phyloP scores from a whole-genome alignment of 2,797 vertebrate genomes.

The Chanos chanos region DNA sequence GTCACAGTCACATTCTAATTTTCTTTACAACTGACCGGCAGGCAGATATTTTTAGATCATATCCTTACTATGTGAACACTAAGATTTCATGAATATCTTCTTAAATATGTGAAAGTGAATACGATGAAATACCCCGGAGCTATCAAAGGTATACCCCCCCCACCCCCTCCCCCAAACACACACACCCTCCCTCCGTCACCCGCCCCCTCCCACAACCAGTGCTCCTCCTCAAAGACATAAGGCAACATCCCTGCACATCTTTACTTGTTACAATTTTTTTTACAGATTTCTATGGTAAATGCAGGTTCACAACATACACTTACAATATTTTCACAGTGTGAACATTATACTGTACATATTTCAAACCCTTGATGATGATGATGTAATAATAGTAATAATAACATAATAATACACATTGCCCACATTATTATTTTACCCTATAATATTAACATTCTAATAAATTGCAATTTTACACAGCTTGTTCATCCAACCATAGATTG shows the following conservation, averaged over 20 bases:
- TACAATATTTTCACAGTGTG: conserved; percentile 83
- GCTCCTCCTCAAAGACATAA: conserved; percentile 78
- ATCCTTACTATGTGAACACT: conserved; percentile 77
- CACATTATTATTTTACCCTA: conserved; percentile 71
- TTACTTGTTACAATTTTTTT: conserved; percentile 70
- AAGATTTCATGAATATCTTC: conserved; percentile 71
- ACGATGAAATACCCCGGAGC: conserved; percentile 71
- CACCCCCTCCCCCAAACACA: no score
- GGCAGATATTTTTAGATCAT: conserved; percentile 73
- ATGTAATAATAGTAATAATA: no score
- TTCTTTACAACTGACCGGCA: conserved; percentile 82
- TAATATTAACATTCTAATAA: conserved; percentile 74
- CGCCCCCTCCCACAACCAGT: conserved; percentile 59
- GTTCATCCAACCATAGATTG: no score
- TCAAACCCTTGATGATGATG: conserved; percentile 76
- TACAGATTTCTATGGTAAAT: conserved; percentile 74
- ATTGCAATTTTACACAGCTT: conserved; percentile 72
- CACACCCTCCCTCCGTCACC: no score
- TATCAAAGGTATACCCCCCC: conserved; percentile 62
- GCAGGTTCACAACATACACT: conserved; percentile 79
- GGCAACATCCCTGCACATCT: conserved; percentile 81
- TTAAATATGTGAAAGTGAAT: conserved; percentile 76
- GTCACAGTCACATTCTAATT: conserved; percentile 68
- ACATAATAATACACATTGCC: conserved; percentile 78
- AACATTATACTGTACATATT: conserved; percentile 78